Evolutionary conservation across 2,113 vertebrate genomes (phyloP).

Genomic region (Mobula hypostoma): DNA sequence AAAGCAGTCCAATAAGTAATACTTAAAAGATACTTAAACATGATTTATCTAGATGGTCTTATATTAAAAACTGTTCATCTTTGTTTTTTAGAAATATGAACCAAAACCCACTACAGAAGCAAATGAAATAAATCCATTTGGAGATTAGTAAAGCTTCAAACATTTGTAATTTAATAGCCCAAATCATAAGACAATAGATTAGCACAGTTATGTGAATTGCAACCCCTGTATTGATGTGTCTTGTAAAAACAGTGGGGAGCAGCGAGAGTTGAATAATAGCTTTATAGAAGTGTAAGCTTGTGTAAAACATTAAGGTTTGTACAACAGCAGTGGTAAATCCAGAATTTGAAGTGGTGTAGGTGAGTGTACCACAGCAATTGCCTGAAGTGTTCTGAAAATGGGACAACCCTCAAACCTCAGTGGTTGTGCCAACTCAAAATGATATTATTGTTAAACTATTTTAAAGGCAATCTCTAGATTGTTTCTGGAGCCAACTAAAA

Average conservation of each 20-base stretch:
- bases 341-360: neutral
- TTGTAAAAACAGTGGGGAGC: neutral
- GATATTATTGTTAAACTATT: neutral
- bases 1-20: neutral
- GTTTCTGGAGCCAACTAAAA: neutral
- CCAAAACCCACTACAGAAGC: neutral
- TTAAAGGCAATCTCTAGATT: neutral
- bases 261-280: neutral
- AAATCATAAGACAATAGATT: neutral
- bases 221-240: neutral
- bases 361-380: neutral
- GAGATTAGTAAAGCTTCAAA: conserved; percentile 2
- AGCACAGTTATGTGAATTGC: neutral
- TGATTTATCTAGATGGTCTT: neutral
- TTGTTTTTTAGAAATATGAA: neutral
- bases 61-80: neutral
- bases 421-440: neutral
- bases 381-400: neutral
- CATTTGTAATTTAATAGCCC: neutral
- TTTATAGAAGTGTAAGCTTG: neutral
- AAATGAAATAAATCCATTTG: neutral
- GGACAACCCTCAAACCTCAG: neutral
- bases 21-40: neutral
- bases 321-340: neutral
- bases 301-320: neutral